Evolutionary conservation across 2,113 vertebrate genomes (phyloP).

Genomic region (Chrysochloris asiatica): DNA sequence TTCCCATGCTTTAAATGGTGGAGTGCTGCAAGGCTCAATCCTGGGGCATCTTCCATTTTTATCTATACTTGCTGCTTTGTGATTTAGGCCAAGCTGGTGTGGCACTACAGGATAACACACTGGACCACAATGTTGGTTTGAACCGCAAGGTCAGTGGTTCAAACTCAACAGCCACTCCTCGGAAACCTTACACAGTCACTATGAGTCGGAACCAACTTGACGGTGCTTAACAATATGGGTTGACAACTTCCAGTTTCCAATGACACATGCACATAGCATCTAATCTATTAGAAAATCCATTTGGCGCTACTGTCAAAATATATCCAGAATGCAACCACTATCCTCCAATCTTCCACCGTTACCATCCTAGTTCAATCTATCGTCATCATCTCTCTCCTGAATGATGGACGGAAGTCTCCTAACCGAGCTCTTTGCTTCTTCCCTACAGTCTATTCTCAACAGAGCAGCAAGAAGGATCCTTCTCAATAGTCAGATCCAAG

Average conservation of each 20-base stretch:
- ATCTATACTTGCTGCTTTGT: not conserved
- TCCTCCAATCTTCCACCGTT: not conserved
- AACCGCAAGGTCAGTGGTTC: no score
- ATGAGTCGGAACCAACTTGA: no score
- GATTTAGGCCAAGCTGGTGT: constrained; percentile 9
- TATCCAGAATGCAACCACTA: not conserved
- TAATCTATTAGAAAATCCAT: constrained; percentile 16
- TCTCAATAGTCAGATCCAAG: not conserved
- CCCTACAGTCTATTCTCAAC: not conserved
- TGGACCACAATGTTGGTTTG: no score
- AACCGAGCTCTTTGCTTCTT: not conserved
- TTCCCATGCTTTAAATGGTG: not conserved
- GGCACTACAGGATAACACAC: no score
- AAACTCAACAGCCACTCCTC: no score
- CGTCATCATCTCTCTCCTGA: not conserved
- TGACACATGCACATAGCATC: not conserved
- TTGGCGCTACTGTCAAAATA: constrained; percentile 11
- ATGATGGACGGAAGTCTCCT: not conserved
- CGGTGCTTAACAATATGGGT: no score
- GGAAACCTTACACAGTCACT: no score
- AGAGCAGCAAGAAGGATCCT: constrained; percentile 12
- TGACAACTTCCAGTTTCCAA: constrained; percentile 15
- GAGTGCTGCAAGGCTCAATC: not conserved
- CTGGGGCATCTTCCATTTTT: not conserved
- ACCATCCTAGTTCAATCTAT: not conserved